phyloP scores from a whole-genome alignment of 2,113 vertebrate genomes.

The Strix aluco region DNA sequence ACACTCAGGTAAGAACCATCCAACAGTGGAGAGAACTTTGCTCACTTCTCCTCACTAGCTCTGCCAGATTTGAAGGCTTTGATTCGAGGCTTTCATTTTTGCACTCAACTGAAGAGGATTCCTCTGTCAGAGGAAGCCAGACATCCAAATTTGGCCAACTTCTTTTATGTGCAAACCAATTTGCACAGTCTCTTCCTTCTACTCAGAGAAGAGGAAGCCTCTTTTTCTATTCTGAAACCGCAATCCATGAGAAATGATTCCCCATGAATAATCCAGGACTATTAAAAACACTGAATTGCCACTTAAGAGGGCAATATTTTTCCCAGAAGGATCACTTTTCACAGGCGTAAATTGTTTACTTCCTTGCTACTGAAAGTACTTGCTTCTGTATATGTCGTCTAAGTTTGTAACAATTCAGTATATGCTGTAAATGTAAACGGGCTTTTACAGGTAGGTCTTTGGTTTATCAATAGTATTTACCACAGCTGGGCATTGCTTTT shows the following conservation, averaged over 20 bases:
- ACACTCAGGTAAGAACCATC: background rate
- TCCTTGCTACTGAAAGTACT: background rate
- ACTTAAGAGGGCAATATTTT: background rate
- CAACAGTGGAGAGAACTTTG: background rate
- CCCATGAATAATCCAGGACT: constrained; percentile 16
- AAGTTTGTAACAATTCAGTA: background rate
- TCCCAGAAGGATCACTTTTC: constrained; percentile 22
- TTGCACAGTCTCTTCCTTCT: background rate
- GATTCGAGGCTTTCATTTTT: background rate
- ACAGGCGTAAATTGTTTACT: background rate
- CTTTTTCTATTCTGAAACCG: background rate
- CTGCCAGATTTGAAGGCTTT: background rate
- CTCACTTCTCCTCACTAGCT: background rate
- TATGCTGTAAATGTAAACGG: background rate
- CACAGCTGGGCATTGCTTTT: background rate
- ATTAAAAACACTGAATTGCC: background rate
- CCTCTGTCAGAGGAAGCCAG: background rate
- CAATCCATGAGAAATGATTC: background rate
- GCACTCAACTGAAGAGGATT: background rate
- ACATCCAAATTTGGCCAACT: background rate
- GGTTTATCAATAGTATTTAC: background rate
- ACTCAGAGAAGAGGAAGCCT: background rate
- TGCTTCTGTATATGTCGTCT: background rate
- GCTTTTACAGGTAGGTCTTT: background rate
- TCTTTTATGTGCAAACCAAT: background rate